Base-by-base conservation (phyloP, 23 tunicate genomes). In the Phallusia fumigata region DNA sequence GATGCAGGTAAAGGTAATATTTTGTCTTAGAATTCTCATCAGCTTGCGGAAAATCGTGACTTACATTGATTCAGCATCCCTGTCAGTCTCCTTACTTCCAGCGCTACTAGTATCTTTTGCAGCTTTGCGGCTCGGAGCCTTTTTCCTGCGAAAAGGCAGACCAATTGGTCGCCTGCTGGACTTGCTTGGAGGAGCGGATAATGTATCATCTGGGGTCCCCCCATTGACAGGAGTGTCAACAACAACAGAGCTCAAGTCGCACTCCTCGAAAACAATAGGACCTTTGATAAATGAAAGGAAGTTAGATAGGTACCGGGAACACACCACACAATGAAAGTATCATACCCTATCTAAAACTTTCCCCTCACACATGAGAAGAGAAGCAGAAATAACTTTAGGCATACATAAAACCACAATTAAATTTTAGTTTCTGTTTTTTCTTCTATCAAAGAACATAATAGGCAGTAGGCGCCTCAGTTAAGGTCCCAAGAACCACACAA, bases 181-280 rank as follows among this genome's bases (percentile, higher is more conserved):
- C 36, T 40, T 75, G 26, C 53, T 34, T 22, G 83, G 79, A 40
- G 80, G 80, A 30, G 72, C 72, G 0, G 69, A 76, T 40, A 35
- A 8, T 15, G 47, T 36, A 0, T 81, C 79, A 24, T 76, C 86
- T 16, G 40, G 36, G 16, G 40, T 36, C 0, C 52, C 76, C 13
- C 75, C 28, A 33, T 32, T 79, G 28, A 40, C 33, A 0, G 84
- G 87, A n/a, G 36, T 64, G 24, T 82, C 26, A 21, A 73, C 75
- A 36, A 79, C 44, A 0, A 90, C 76, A 2, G 97, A 53, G 8
- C 75, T 45, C 30, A 76, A 58, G 45, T 82, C 87, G 0, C 88
- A 93, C 65, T 88, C 93, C 36, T 93, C 97, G 52, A 93, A 93
- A 16, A 79, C 50, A 35, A 93, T 84, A 6, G 88, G 82, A 0